Conservation (phyloP, 2,888 invertebrate species). For the Pecten maximus region DNA sequence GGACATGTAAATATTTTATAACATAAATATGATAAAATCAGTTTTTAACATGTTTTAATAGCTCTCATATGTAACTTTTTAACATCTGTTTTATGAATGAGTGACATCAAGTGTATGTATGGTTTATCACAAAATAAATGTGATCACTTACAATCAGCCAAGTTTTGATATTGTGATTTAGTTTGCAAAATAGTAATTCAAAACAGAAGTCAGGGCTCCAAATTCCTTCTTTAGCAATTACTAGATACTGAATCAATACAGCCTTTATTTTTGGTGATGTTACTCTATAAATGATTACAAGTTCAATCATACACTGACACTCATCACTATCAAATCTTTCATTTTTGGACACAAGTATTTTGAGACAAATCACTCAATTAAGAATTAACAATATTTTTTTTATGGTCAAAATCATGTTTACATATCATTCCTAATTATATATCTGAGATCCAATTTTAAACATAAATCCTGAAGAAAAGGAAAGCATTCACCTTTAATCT, state of each 20-base stretch:
- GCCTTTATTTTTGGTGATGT: too few species aligned
- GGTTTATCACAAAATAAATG: neutral
- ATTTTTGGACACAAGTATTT: neutral
- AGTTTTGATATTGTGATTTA: too few species aligned
- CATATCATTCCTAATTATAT: neutral
- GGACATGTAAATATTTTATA: neutral
- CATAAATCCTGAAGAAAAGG: neutral
- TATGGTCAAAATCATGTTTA: neutral
- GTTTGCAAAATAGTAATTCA: too few species aligned
- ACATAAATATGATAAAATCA: neutral
- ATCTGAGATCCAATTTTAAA: neutral
- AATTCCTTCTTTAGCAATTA: too few species aligned
- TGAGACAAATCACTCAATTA: neutral
- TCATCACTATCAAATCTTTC: neutral
- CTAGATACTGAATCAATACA: too few species aligned
- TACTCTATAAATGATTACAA: too few species aligned
- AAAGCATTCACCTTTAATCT: neutral
- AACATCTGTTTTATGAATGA: neutral
- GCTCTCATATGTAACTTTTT: neutral
- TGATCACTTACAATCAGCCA: neutral
- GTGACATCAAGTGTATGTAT: neutral
- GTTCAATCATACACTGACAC: neutral
- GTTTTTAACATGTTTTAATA: neutral
- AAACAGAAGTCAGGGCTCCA: too few species aligned
- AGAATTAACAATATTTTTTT: neutral